Base-by-base conservation (phyloP, 2,888 invertebrate species). In the Apocheima hispidaria region DNA sequence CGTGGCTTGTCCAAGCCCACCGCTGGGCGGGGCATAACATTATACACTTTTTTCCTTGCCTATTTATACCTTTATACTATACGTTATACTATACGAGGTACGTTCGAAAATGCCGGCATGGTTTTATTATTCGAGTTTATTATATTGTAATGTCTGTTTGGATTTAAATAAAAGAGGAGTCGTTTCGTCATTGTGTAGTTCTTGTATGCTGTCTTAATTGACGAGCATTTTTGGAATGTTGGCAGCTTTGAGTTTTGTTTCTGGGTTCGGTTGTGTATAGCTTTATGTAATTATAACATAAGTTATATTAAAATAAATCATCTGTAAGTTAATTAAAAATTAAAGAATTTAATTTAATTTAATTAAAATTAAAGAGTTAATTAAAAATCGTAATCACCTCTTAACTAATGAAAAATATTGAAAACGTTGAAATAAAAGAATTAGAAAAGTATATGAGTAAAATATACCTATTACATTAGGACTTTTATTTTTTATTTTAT, bases 71-170 rank as follows among this genome's bases (percentile, higher is more conserved):
- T 35, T 20, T 41, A 44, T 28, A 49, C 49, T 36, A 16, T 18
- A 36, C 12, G n/a, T 26, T 51, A 40, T 38, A 50, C 50, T 21
- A 50, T 50, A 23, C 36, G 36, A 12, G n/a, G 33, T 35, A 14
- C 82, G 74, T 73, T 71, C 72, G 68, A 71, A 74, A 74, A 75
- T 75, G 40, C 54, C 58, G 50, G 57, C 77, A 72, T 77, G 73
- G 75, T 84, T 83, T 83, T 84, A 81, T 87, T 83, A 80, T 82
- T 79, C 87, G 70, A 72, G 78, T 86, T 87, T 90, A 89, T 89
- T 88, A 88, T 88, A 90, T 84, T 89, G 88, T 89, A 85, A 83
- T 84, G 84, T 83, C 70, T 81, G 82, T 80, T 82, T 75, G 79
- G 74, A 85, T 86, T 85, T 86, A 83, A 85, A 86, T 86, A 83